Evolutionary conservation across 1,140 invertebrate species (phyloP).

Genomic region (Drosophila cardini): DNA sequence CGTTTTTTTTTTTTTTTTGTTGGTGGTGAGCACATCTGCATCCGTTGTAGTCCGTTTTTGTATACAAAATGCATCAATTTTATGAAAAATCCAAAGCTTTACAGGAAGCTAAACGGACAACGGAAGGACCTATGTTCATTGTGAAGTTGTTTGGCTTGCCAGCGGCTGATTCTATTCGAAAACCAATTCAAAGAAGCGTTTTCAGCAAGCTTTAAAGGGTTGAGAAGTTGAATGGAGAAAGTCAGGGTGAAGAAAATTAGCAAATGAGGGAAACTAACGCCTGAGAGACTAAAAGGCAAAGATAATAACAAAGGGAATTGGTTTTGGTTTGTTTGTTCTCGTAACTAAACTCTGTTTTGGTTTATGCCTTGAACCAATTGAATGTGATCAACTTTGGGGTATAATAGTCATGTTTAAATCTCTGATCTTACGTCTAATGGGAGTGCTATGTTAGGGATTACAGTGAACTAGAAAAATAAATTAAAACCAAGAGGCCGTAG

Average conservation of each 20-base stretch:
- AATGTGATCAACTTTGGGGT: too few relatives aligned
- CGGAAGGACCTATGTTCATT: conserved; percentile 28
- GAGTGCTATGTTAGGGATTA: neutral
- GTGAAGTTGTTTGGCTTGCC: conserved; percentile 38
- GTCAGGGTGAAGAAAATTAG: too few relatives aligned
- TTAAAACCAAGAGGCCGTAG: neutral
- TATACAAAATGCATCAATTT: conserved; percentile 53
- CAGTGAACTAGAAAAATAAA: too few relatives aligned
- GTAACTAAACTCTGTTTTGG: conserved; percentile 33
- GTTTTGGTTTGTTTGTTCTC: conserved; percentile 10
- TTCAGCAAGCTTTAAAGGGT: too few relatives aligned
- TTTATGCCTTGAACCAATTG: too few relatives aligned
- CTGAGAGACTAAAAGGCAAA: conserved; percentile 27
- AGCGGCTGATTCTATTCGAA: conserved; percentile 20
- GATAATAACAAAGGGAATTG: conserved; percentile 42
- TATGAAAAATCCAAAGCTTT: conserved; percentile 48
- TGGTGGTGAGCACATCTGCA: conserved; percentile 11
- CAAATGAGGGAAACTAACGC: neutral
- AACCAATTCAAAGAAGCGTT: neutral
- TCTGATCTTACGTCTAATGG: too few relatives aligned
- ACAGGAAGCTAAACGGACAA: conserved; percentile 37
- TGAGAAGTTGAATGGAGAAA: neutral
- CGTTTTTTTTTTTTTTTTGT: neutral
- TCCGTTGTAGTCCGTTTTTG: conserved; percentile 25
- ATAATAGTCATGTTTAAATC: too few relatives aligned